These are phyloP conservation scores for Microplitis manilae DNA, from an alignment of 2,888 invertebrate genomes.

Conservation along the genomic window DNA sequence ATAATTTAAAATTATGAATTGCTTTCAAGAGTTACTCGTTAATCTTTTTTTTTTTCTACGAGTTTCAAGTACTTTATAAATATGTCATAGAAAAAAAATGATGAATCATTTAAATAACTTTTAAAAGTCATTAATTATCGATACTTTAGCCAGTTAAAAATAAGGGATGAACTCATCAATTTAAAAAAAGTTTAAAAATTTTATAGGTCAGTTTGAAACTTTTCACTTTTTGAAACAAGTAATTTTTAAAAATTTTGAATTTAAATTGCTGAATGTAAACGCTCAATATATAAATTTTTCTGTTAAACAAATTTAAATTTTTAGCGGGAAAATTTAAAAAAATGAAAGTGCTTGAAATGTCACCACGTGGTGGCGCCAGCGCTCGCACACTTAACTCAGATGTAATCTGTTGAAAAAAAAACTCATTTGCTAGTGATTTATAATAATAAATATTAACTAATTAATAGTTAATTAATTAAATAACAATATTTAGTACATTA, in stretches of 20 bases:
- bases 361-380: background rate
- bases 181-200: no score
- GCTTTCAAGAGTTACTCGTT: conserved; percentile 13
- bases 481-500: background rate
- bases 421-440: background rate
- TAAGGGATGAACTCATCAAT: no score
- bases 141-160: no score
- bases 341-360: background rate
- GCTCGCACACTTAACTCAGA: background rate
- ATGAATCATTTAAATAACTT: no score
- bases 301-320: background rate
- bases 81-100: background rate
- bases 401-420: background rate
- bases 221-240: no score
- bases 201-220: no score
- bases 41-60: background rate
- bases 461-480: background rate
- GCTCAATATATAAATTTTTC: background rate
- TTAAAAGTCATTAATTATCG: background rate
- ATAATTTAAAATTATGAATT: background rate
- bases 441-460: background rate
- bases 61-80: background rate
- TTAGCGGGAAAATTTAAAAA: background rate
- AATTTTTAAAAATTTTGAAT: no score
- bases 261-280: no score